A percentile compares a stretch with the other conserved stretches of the same genome.
Evolutionary conservation across 2,113 vertebrate genomes (phyloP).

Genomic region (Entosphenus tridentatus): DNA sequence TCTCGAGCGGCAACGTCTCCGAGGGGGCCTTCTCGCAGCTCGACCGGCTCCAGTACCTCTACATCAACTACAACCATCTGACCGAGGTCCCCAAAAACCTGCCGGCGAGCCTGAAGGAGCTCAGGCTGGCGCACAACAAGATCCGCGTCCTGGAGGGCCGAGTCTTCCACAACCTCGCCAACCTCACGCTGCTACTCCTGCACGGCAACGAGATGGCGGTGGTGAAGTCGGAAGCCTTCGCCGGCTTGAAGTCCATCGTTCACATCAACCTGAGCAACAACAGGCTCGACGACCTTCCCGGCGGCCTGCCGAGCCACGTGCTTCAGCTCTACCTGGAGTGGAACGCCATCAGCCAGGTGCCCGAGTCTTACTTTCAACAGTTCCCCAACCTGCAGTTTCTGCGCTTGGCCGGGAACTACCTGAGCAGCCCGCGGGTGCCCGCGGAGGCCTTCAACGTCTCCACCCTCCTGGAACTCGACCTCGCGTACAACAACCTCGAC

Average conservation of each 20-base stretch:
- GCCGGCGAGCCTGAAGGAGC: constrained; percentile 23
- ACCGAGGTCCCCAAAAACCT: constrained; percentile 19
- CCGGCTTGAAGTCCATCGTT: constrained; percentile 21
- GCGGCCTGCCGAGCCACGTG: constrained; percentile 21
- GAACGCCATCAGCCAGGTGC: constrained; percentile 20
- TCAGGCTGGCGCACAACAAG: constrained; percentile 26
- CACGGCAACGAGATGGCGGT: constrained; percentile 27
- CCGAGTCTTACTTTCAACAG: constrained; percentile 16
- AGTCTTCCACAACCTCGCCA: constrained; percentile 18
- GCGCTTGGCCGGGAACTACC: constrained; percentile 21
- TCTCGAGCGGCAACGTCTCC: constrained; percentile 18
- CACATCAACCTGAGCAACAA: constrained; percentile 28
- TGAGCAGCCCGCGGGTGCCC: constrained; percentile 16
- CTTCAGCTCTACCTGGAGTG: constrained; percentile 32
- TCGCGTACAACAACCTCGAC: constrained; percentile 30
- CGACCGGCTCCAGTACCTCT: constrained; percentile 21
- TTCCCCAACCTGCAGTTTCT: constrained; percentile 21
- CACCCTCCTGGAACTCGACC: constrained; percentile 30
- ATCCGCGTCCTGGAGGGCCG: constrained; percentile 20
- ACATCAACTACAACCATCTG: constrained; percentile 28
- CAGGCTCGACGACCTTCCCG: constrained; percentile 19
- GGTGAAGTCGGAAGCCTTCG: constrained; percentile 13
- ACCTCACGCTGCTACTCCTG: constrained; percentile 27
- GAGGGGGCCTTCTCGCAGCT: constrained; percentile 17
- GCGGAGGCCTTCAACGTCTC: constrained; percentile 20